A percentile compares a stretch with the other conserved stretches of the same genome.
phyloP scores from a whole-genome alignment of 2,888 invertebrate species.

The Drosophila bunnanda region DNA sequence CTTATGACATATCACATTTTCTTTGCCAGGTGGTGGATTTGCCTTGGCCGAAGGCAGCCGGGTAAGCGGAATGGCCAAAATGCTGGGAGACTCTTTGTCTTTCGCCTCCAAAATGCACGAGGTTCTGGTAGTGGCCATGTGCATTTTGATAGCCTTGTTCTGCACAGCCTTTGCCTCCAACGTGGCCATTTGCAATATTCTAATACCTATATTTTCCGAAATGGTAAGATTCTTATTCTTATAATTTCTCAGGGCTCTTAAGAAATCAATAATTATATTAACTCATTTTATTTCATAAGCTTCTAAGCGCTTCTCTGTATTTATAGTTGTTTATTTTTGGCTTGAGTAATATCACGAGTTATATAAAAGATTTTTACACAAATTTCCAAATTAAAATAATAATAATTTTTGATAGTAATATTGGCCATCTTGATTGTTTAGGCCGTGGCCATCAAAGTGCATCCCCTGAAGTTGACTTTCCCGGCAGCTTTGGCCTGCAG shows the following conservation, averaged over 20 bases:
- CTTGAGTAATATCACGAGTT: no score
- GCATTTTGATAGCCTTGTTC: conserved; percentile 89
- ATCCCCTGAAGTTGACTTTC: conserved; percentile 94
- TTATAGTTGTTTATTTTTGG: no score
- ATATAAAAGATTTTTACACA: no score
- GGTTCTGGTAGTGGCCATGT: conserved; percentile 88
- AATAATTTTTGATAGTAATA: no score
- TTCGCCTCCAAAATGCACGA: conserved; percentile 87
- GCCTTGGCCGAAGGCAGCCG: conserved; percentile 94
- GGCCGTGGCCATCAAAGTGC: conserved; percentile 89
- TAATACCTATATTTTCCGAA: conserved; percentile 91
- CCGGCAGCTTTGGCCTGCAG: conserved; percentile 94
- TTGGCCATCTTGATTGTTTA: conserved; percentile 70
- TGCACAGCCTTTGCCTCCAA: conserved; percentile 92
- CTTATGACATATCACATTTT: no score
- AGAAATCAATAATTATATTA: neutral
- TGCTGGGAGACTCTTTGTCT: conserved; percentile 89
- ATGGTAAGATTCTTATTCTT: conserved; percentile 85
- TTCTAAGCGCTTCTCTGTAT: neutral
- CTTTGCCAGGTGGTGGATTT: conserved; percentile 90
- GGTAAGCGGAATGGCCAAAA: conserved; percentile 89
- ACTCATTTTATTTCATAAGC: neutral
- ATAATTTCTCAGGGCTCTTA: neutral
- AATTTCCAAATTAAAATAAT: no score
- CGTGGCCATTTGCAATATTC: conserved; percentile 93